phyloP scores from a whole-genome alignment of 1,140 invertebrate species.

The Anastrepha ludens region DNA sequence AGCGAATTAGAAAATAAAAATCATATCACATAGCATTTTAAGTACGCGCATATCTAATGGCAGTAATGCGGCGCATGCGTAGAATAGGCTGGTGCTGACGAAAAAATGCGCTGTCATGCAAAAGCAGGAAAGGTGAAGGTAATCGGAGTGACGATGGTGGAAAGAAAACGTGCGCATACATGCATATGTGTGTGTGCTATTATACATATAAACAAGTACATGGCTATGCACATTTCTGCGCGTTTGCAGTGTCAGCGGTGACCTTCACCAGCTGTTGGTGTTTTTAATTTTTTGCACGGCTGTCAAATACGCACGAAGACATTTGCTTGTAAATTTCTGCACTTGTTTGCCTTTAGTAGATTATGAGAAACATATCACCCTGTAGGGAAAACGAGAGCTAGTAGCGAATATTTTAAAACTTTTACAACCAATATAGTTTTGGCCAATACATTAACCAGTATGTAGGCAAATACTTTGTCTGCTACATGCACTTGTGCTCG shows the following conservation, averaged over 20 bases:
- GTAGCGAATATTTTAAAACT: too few species aligned
- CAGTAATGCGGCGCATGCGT: conserved; percentile 27
- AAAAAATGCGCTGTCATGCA: conserved; percentile 6
- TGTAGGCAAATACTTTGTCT: too few species aligned
- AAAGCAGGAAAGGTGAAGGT: neutral
- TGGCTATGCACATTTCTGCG: neutral
- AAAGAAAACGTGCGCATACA: neutral
- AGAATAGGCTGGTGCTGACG: neutral
- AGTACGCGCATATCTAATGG: neutral
- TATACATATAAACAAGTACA: neutral
- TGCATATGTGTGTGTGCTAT: neutral
- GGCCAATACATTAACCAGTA: too few species aligned
- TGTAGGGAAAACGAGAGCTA: too few species aligned
- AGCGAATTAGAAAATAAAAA: neutral
- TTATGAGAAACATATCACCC: too few species aligned
- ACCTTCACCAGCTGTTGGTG: neutral
- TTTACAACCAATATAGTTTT: too few species aligned
- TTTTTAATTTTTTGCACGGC: neutral
- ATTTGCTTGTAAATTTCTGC: too few species aligned
- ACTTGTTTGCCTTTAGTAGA: too few species aligned
- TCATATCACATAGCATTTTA: conserved; percentile 2
- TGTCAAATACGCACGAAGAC: neutral
- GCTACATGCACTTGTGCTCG: too few species aligned
- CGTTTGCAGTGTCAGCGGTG: neutral
- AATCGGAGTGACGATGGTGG: neutral